Evolutionary conservation across 2,797 vertebrate genomes (phyloP), one percentile per base, ranked within the genome.

Genomic region (Pteronotus mesoamericanus): DNA sequence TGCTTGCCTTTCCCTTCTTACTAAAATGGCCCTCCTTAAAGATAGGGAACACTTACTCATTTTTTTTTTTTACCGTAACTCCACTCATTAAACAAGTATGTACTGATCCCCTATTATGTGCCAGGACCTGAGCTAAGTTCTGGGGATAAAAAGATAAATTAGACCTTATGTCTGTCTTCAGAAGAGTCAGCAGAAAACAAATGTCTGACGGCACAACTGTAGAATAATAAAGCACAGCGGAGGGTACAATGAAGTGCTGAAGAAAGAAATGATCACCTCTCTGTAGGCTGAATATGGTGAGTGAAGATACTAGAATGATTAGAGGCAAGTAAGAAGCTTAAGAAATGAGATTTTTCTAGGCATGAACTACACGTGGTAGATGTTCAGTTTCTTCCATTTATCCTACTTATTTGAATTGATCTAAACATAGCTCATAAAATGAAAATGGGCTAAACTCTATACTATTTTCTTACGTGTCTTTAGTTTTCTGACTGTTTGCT

Each of bases 1-100:
- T 42, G 57, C 86, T 84, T 57, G 79, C 79, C 71, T 94, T 91
- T 84, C 86, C 61, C 69, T 83, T 86, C 71, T 91, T 83, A 42
- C 92, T 86, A 39, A 94, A 94, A 89, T 55, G 6, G 68, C 46
- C 29, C 64, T 82, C 72, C 34, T 72, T 42, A 87, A 86, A 95
- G 72, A 89, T 59, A 86, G 51, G 32, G 18, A 89, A 88, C 34
- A 77, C 71, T 61, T 80, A 59, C 24, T 74, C 78, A 74, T 72
- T 19, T 84, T 48, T 75, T 48, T 75, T 55, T 51, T 77, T 77
- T 34, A 61, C 64, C 44, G 37, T 80, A 91, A 64, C 37, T 92
- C 75, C n/a, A 68, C 18, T 51, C 39, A 59, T 69, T 77, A 68
- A 72, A 72, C 8, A 85, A 91, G 69, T 91, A 72, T 48, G 3